Evolutionary conservation across 2,888 invertebrate species (phyloP).

Genomic region (Tinea pellionella): DNA sequence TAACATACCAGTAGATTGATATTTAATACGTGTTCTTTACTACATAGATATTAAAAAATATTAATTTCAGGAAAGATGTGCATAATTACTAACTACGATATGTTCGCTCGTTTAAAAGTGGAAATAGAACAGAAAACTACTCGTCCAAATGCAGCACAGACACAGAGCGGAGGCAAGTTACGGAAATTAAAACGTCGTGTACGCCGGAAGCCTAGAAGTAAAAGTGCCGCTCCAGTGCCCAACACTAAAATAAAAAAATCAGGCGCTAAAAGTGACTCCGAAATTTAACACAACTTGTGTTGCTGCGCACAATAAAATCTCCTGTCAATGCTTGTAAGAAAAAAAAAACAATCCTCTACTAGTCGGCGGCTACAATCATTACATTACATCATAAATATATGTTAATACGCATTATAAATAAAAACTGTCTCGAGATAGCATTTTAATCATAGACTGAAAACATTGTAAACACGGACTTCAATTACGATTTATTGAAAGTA

Average conservation of each 20-base stretch:
- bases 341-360: no score
- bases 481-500: no score
- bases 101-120: conserved; percentile 57
- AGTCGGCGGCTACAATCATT: no score
- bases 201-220: conserved; percentile 49
- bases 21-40: no score
- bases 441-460: no score
- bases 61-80: conserved; percentile 63
- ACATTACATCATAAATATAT: no score
- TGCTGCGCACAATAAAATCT: no score
- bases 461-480: no score
- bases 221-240: conserved; percentile 48
- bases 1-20: conserved; percentile 16
- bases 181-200: conserved; percentile 39
- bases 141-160: conserved; percentile 31
- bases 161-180: conserved; percentile 34
- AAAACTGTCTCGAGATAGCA: background rate
- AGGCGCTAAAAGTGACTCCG: conserved; percentile 58
- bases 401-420: no score
- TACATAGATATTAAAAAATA: no score
- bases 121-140: conserved; percentile 50
- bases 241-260: conserved; percentile 36
- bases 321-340: no score
- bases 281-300: conserved; percentile 32
- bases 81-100: conserved; percentile 59